Percentiles rank a stretch among this genome's conserved stretches.
Conservation (phyloP, 2,888 invertebrate species). For the Punctoribates punctum region DNA sequence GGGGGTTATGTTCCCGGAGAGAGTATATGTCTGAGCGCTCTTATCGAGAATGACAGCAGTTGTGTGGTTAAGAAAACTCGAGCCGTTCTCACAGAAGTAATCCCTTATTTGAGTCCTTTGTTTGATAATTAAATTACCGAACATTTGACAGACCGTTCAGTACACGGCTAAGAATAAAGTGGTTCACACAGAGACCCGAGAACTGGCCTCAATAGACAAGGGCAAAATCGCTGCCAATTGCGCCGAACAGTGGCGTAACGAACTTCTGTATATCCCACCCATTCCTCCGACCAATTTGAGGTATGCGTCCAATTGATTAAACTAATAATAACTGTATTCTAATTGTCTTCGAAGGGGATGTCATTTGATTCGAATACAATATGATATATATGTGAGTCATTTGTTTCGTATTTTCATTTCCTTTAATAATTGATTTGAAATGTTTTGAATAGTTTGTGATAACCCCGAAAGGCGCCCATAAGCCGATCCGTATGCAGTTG, state of each 20-base stretch:
- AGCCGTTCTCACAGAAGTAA: constrained; percentile 73
- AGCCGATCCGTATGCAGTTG: constrained; percentile 83
- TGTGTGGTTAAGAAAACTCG: constrained; percentile 78
- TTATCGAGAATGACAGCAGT: constrained; percentile 76
- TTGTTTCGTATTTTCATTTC: background rate
- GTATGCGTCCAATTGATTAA: background rate
- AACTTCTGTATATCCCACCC: constrained; percentile 85
- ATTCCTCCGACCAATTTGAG: constrained; percentile 84
- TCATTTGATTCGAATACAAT: constrained; percentile 85
- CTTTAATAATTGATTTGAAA: constrained; percentile 3
- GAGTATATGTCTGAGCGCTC: constrained; percentile 79
- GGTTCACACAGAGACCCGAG: constrained; percentile 78
- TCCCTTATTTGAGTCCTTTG: constrained; percentile 47
- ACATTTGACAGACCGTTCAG: constrained; percentile 68
- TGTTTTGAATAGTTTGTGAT: constrained; percentile 71
- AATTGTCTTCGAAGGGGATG: constrained; percentile 64
- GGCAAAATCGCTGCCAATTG: constrained; percentile 77
- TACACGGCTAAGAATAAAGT: constrained; percentile 80
- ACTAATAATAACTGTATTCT: background rate
- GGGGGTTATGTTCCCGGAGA: constrained; percentile 94
- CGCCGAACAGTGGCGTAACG: constrained; percentile 78
- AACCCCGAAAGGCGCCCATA: constrained; percentile 84
- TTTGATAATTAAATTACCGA: constrained; percentile 41
- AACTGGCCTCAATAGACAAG: constrained; percentile 70
- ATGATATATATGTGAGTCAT: constrained; percentile 80